phyloP scores from a whole-genome alignment of 2,888 invertebrate genomes.

The Cybosia mesomella region DNA sequence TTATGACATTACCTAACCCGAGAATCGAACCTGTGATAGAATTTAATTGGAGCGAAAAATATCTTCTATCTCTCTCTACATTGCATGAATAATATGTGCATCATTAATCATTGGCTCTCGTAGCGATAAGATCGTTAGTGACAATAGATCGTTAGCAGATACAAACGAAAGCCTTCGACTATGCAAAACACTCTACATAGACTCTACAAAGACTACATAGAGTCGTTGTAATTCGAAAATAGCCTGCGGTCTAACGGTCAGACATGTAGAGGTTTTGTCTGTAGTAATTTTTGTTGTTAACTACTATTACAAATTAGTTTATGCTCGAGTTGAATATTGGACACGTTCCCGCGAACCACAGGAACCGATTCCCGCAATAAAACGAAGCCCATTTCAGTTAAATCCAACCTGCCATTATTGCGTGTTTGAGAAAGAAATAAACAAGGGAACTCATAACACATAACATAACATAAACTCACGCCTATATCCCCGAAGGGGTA shows the following conservation, averaged over 20 bases:
- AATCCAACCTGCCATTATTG: no score
- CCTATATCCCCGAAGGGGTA: no score
- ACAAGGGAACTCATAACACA: no score
- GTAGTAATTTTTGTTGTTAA: background rate
- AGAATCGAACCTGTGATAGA: background rate
- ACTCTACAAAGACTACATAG: background rate
- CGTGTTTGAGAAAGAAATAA: no score
- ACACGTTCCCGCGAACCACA: no score
- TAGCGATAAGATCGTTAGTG: conserved; percentile 47
- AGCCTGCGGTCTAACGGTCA: background rate
- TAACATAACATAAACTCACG: no score
- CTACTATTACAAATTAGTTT: no score
- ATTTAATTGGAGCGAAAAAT: conserved; percentile 29
- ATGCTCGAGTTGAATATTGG: no score
- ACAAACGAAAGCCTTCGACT: conserved; percentile 26
- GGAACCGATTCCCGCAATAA: no score
- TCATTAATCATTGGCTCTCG: conserved; percentile 44
- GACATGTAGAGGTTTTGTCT: background rate
- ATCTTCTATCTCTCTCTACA: conserved; percentile 35
- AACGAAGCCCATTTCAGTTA: no score
- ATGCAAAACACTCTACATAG: conserved; percentile 7
- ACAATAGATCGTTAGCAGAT: conserved; percentile 50
- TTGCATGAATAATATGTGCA: conserved; percentile 39
- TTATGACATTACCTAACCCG: background rate
- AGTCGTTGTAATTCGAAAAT: background rate